Evolutionary conservation across 2,888 invertebrate species (phyloP).

Genomic region (Pheosia tremula): DNA sequence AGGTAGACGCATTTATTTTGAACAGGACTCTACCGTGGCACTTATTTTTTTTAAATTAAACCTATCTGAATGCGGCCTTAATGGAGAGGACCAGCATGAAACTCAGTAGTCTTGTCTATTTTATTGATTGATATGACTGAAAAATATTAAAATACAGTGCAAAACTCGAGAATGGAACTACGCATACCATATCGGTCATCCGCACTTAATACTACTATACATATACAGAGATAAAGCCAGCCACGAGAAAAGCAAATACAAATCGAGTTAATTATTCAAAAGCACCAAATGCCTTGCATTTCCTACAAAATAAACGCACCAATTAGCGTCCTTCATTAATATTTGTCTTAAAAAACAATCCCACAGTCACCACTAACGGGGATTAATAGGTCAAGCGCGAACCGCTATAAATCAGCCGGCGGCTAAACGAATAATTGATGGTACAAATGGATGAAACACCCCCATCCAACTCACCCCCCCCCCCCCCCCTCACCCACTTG

Average conservation of each 20-base stretch:
- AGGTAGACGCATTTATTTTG: background rate
- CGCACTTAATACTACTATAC: slow-evolving; percentile 9
- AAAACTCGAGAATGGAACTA: too few species aligned
- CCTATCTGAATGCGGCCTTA: too few species aligned
- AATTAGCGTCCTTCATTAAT: slow-evolving; percentile 40
- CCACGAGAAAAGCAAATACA: slow-evolving; percentile 5
- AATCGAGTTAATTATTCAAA: slow-evolving; percentile 2
- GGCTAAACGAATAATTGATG: slow-evolving; percentile 73
- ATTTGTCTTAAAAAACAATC: slow-evolving; percentile 47
- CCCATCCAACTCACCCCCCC: slow-evolving; percentile 5
- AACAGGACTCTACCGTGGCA: background rate
- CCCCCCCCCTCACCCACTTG: background rate
- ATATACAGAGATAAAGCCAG: slow-evolving; percentile 23
- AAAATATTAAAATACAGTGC: too few species aligned
- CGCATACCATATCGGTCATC: too few species aligned
- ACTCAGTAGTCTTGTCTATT: too few species aligned
- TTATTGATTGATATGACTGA: too few species aligned
- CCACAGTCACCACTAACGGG: slow-evolving; percentile 39
- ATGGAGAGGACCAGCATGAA: too few species aligned
- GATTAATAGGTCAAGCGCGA: slow-evolving; percentile 60
- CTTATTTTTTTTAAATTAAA: background rate
- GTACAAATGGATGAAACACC: slow-evolving; percentile 58
- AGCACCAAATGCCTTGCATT: background rate
- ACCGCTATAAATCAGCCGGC: slow-evolving; percentile 58
- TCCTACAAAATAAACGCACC: slow-evolving; percentile 17